Evolutionary conservation across 2,113 vertebrate species (phyloP), one percentile per base, ranked within the genome.

Genomic region (Atlantisia rogersi): DNA sequence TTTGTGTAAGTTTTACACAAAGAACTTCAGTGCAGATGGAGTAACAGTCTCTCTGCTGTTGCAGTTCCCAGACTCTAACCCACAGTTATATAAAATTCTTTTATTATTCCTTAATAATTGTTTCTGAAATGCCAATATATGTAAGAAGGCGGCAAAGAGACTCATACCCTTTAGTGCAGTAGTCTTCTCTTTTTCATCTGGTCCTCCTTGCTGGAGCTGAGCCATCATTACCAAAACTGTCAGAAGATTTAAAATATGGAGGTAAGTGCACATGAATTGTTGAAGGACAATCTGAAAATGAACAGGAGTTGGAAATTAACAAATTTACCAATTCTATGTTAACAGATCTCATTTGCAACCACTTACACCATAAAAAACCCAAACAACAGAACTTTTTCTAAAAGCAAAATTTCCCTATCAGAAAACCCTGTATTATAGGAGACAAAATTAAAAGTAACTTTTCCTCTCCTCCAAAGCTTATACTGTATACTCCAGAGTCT

Each of bases 121-220:
- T 39, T 88, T 70, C 37, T 71, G 52, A 81, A 77, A 78, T 24
- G 12, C 17, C 14, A 90, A 70, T 35, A 31, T 35, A 70, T 10
- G 46, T 16, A 9, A 32, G 76, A 71, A 88, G 44, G 82, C 63
- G 15, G 15, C 14, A 90, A 78, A 65, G 85, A 91, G 35, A 92
- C 71, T 78, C 95, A 89, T 98, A 99, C 99, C 99, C 98, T 99
- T 99, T 84, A 99, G 98, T 63, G 99, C 99, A 91, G 99, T 99
- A 8, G 99, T 99, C 97, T 99, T 99, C 97, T 99, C 99, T 97
- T 98, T 99, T 97, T 99, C 99, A 92, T 99, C 99, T 80, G 99
- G 98, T 82, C 98, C 98, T 96, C 98, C 98, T 94, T 98, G 98
- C 75, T 97, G 98, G 64, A 98, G 97, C 82, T 99, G 99, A 94